Base-by-base conservation (phyloP, 2,113 vertebrate genomes). In the Rallus limicola region DNA sequence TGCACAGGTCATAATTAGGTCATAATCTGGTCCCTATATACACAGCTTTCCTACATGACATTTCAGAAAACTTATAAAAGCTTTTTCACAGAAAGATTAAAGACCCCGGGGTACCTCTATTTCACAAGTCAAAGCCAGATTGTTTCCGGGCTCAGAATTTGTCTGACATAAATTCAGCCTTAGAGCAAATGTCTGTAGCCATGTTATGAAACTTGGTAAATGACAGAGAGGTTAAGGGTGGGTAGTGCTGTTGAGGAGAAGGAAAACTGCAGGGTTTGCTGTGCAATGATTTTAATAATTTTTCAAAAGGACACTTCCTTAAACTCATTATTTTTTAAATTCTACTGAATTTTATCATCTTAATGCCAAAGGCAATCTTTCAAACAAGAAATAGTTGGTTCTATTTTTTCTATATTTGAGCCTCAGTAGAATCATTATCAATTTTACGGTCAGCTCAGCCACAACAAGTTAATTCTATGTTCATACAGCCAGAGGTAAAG, bases 61-160 rank as follows among this genome's bases (percentile, higher is more conserved):
- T 92, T 91, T 94, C 84, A 63, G 31, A 88, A 89, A 89, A 85
- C 23, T 56, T 94, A 24, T n/a, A 46, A 88, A 72, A 70, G n/a
- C 13, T 83, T 85, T 95, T 92, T 69, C n/a, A 62, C 34, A 52
- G 36, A n/a, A 70, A 85, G 48, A 65, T 70, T 91, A 88, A 87
- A 87, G 56, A 74, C 36, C 29, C 16, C 23, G 2, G 14, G 10
- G 29, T 83, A 88, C 36, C 28, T 87, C 48, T 95, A 36, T 74
- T 92, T 94, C 74, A 87, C 38, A 67, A 84, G 59, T 38, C 68
- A 88, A 68, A 92, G 19, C 14, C 36, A 81, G 34, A 65, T 62
- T 83, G 5, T 86, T 96, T 79, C 79, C 76, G 42, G 36, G 36
- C 50, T 85, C 38, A 65, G 52, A 88, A 92, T 6, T 40, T 65